phyloP scores from a whole-genome alignment of 1,140 invertebrate genomes.

The Chrysomallon squamiferum region DNA sequence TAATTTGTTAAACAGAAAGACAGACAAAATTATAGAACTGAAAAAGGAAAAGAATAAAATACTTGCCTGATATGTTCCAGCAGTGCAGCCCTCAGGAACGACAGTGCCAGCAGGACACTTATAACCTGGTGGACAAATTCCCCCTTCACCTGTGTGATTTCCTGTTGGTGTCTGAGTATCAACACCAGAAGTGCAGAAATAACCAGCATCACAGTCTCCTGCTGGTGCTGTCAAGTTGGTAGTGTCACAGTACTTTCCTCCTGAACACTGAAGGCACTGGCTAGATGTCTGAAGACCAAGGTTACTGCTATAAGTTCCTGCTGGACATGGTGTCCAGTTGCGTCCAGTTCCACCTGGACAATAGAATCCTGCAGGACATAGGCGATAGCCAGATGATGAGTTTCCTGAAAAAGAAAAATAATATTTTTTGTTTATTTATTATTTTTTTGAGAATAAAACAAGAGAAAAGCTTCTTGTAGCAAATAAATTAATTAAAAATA shows the following conservation, averaged over 20 bases:
- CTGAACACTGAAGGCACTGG: constrained; percentile 52
- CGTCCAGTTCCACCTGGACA: constrained; percentile 51
- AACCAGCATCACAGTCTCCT: constrained; percentile 43
- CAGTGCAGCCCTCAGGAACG: constrained; percentile 43
- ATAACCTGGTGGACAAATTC: constrained; percentile 55
- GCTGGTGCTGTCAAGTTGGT: constrained; percentile 52
- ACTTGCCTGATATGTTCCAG: constrained; percentile 55
- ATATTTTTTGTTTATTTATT: background rate
- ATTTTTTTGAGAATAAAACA: too few species aligned
- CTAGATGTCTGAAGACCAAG: constrained; percentile 37
- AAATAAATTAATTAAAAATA: too few species aligned
- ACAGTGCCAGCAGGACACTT: constrained; percentile 46
- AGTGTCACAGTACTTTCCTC: constrained; percentile 52
- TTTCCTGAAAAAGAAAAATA: constrained; percentile 37
- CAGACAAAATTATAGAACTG: too few species aligned
- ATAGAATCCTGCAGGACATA: constrained; percentile 56
- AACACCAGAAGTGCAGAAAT: constrained; percentile 48
- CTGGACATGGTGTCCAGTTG: constrained; percentile 54
- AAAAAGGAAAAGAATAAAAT: background rate
- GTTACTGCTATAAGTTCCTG: constrained; percentile 53
- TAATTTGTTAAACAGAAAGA: background rate
- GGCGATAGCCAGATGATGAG: constrained; percentile 44
- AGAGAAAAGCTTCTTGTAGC: too few species aligned
- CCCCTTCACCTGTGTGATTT: constrained; percentile 50
- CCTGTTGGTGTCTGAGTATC: constrained; percentile 46